These are phyloP conservation scores for Anguilla anguilla DNA, from an alignment of 2,797 vertebrate species.

Conservation along the genomic window DNA sequence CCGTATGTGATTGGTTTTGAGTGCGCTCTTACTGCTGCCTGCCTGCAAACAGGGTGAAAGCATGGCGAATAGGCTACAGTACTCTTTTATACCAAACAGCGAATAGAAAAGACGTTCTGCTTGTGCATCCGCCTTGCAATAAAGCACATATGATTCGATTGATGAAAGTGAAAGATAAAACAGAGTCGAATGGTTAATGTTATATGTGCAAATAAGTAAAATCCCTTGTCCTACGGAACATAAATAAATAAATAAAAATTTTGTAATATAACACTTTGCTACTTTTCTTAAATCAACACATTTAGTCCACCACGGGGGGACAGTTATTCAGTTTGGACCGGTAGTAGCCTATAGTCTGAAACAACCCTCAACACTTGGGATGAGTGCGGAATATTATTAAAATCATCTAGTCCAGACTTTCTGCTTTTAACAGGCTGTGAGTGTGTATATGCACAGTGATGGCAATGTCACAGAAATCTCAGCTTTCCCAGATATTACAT, in stretches of 20 bases:
- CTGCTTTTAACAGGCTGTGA: neutral
- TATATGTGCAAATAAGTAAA: neutral
- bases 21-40: neutral
- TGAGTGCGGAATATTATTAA: neutral
- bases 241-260: neutral
- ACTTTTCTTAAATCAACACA: neutral
- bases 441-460: neutral
- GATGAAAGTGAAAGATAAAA: neutral
- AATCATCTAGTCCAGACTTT: neutral
- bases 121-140: neutral
- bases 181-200: neutral
- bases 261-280: neutral
- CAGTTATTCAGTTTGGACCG: neutral
- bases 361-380: neutral
- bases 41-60: neutral
- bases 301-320: neutral
- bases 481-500: neutral
- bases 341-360: neutral
- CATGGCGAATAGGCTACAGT: neutral
- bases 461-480: neutral
- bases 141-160: neutral
- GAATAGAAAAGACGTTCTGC: neutral
- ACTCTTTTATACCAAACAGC: neutral
- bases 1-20: conserved; percentile 1
- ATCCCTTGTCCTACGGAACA: neutral